Base-by-base conservation (phyloP, 2,113 vertebrate species). In the Nothoprocta pentlandii region DNA sequence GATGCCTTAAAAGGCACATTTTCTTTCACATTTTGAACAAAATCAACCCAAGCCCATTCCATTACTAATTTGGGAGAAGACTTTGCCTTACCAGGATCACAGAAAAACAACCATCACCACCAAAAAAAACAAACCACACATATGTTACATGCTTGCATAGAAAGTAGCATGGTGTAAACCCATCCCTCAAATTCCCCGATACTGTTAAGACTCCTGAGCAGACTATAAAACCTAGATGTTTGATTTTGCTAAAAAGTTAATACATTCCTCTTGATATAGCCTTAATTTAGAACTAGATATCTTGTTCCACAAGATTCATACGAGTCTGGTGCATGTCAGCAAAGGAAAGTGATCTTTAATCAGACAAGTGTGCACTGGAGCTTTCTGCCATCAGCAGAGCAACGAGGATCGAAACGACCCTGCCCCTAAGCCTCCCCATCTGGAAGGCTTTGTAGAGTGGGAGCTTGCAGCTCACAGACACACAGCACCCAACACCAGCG, bases 401-500 rank as follows among this genome's bases (percentile, higher is more conserved):
- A 78, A 21, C 9, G 8, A 89, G 41, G 82, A 87, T 54, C 51
- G 16, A 42, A 44, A 16, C 23, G 42, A 87, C 61, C 19, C 46
- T 16, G 5, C 3, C 23, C 26, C 41, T 10, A 75, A 56, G 9
- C 30, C 67, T 69, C 5, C n/a, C 7, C 58, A 87, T 8, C 19
- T 26, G 11, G 0, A 3, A 61, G 56, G 16, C 6, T 11, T 83
- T 26, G 30, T 28, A 58, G 26, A 95, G 66, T 3, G 32, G 34
- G 61, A 13, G 36, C 26, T 9, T 19, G 30, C 20, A 32, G 9
- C 21, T 75, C 30, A 53, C 26, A 39, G 73, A 17, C 70, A 53
- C 9, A 8, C 1, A 13, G 30, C 53, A 91, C 1, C 0, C 21
- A 56, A 39, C 22, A 32, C 16, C 2, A 46, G 23, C 26, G 32